Evolutionary conservation across 2,797 vertebrate species (phyloP), one percentile per base, ranked within the genome.

Genomic region (Diceros bicornis): DNA sequence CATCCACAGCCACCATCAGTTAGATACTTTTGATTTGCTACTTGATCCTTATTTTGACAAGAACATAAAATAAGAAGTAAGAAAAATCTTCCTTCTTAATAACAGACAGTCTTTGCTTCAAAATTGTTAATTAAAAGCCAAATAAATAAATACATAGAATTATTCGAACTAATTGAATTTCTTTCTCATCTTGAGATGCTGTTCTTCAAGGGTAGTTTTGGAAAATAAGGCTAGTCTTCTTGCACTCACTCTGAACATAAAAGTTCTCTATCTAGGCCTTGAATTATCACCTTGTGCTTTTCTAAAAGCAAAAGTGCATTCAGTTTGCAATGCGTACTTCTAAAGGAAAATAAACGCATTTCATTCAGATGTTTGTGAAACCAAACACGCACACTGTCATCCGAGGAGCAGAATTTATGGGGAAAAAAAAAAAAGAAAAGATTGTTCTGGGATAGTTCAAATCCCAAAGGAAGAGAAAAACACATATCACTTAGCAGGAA

Each of bases 381-480:
- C 29, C 44, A 87, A 97, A 94, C 34, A 81, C 17, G 0, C 66
- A 95, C 61, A 89, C 77, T 88, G 79, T 97, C 97, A 96, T 97
- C 96, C 95, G 87, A 98, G 97, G 94, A 98, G 96, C 86, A 97
- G 97, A 98, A 98, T 96, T 98, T 98, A 98, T 96, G 86, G 83
- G 79, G 37, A 37, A 61, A 81, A 10, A 79, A 91, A 8, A 75
- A 91, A 97, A 92, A 91, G 44, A 96, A 96, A 97, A 98, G 94
- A 96, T 84, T 78, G 96, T 96, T 98, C 97, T 97, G 97, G 98
- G 97, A 96, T 81, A 37, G 68, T 95, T 97, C 92, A 97, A 98
- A 98, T 99, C 98, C 98, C 98, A 98, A 97, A 98, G 98, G 98
- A 98, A 98, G 94, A 1, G 0, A 98, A 87, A 96, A 89, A 98